Percentiles rank a stretch among this genome's conserved stretches.
These are phyloP conservation scores for Fukomys damarensis DNA, from an alignment of 2,113 vertebrate genomes.

Conservation along the genomic window DNA sequence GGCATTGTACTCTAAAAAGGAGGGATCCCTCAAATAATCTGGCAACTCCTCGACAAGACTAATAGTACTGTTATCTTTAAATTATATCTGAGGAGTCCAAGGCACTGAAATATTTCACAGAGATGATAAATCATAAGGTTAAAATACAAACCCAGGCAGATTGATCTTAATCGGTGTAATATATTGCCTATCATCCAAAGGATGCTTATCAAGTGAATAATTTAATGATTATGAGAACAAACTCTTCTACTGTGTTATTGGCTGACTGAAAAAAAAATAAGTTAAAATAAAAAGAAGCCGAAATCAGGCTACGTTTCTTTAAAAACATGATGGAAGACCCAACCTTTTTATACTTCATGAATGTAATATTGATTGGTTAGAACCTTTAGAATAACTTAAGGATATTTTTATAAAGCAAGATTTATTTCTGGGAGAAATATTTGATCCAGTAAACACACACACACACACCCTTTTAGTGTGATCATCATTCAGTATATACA, in stretches of 20 bases:
- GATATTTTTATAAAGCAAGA: conserved; percentile 4
- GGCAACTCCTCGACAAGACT: not conserved
- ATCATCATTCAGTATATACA: not conserved
- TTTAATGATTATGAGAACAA: not conserved
- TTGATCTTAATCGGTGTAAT: conserved; percentile 3
- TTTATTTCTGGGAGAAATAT: not conserved
- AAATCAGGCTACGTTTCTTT: not conserved
- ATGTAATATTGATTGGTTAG: not conserved
- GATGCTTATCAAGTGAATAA: not conserved
- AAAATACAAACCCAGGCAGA: conserved; percentile 11
- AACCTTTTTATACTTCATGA: not conserved
- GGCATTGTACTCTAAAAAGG: not conserved
- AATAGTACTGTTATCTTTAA: not conserved
- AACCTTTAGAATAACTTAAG: not conserved
- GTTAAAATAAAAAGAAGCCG: not conserved
- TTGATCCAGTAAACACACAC: not conserved
- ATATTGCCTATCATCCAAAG: not conserved
- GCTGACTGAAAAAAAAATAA: not conserved
- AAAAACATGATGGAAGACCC: not conserved
- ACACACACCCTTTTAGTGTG: not conserved
- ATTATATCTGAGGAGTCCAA: conserved; percentile 1
- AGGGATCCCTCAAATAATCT: not conserved
- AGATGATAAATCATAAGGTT: not conserved
- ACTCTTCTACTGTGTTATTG: not conserved
- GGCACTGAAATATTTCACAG: not conserved